A percentile compares a stretch with the other conserved stretches of the same genome.
phyloP scores from a whole-genome alignment of 2,888 invertebrate genomes.

The Tetragonisca angustula region DNA sequence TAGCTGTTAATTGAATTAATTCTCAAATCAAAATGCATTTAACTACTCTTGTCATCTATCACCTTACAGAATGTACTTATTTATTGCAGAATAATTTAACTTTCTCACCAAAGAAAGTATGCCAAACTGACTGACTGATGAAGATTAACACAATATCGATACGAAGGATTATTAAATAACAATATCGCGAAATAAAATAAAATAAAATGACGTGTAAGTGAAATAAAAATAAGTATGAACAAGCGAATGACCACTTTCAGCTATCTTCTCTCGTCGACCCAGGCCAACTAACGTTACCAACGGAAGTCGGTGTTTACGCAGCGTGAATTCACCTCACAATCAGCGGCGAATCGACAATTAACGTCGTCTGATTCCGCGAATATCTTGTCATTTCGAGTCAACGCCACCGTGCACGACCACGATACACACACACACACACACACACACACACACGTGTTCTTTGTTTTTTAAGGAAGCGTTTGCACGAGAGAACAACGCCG shows the following conservation, averaged over 20 bases:
- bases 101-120: too few species aligned
- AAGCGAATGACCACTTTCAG: background rate
- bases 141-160: too few species aligned
- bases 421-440: background rate
- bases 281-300: constrained; percentile 25
- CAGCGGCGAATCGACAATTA: constrained; percentile 49
- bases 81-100: too few species aligned
- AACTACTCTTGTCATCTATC: too few species aligned
- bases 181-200: too few species aligned
- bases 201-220: too few species aligned
- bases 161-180: too few species aligned
- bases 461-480: constrained; percentile 58
- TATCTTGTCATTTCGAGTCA: constrained; percentile 49
- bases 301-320: constrained; percentile 42
- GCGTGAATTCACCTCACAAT: constrained; percentile 49
- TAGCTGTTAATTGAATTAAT: too few species aligned
- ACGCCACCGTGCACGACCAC: constrained; percentile 16
- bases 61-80: too few species aligned
- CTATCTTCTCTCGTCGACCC: background rate
- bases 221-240: background rate
- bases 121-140: too few species aligned
- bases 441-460: constrained; percentile 19
- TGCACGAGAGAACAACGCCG: constrained; percentile 48
- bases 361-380: constrained; percentile 39
- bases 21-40: too few species aligned